Evolutionary conservation across 2,888 invertebrate species (phyloP).

Genomic region (Doris montereyensis): DNA sequence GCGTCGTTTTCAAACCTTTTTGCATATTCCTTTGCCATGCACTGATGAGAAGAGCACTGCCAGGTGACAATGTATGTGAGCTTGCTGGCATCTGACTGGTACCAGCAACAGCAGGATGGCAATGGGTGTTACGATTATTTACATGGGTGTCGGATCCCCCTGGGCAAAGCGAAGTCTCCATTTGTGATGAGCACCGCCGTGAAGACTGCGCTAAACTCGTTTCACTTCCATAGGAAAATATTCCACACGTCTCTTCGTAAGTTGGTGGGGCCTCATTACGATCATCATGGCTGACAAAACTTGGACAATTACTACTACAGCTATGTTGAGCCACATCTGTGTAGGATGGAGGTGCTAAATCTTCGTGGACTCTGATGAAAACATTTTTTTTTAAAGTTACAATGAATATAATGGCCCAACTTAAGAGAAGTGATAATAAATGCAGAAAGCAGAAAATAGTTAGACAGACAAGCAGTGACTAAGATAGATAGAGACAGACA

Average conservation of each 20-base stretch:
- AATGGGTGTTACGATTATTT: background rate
- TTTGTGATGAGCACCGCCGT: background rate
- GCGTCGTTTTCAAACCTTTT: background rate
- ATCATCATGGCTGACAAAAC: conserved; percentile 36
- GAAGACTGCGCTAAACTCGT: conserved; percentile 9
- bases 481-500: no score
- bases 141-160: background rate
- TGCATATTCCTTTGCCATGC: background rate
- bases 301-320: conserved; percentile 41
- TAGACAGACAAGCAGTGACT: no score
- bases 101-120: background rate
- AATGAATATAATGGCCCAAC: no score
- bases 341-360: conserved; percentile 52
- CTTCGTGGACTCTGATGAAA: conserved; percentile 37
- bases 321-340: conserved; percentile 47
- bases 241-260: conserved; percentile 48
- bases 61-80: conserved; percentile 16
- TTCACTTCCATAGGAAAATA: conserved; percentile 26
- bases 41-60: background rate
- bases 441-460: no score
- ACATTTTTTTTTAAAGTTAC: no score
- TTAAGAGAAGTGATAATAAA: no score
- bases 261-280: conserved; percentile 49
- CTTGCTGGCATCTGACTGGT: background rate
- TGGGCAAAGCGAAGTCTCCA: conserved; percentile 8